A percentile compares a stretch with the other conserved stretches of the same genome.
phyloP scores from a whole-genome alignment of 2,797 vertebrate species.

The Naso thynnoides region DNA sequence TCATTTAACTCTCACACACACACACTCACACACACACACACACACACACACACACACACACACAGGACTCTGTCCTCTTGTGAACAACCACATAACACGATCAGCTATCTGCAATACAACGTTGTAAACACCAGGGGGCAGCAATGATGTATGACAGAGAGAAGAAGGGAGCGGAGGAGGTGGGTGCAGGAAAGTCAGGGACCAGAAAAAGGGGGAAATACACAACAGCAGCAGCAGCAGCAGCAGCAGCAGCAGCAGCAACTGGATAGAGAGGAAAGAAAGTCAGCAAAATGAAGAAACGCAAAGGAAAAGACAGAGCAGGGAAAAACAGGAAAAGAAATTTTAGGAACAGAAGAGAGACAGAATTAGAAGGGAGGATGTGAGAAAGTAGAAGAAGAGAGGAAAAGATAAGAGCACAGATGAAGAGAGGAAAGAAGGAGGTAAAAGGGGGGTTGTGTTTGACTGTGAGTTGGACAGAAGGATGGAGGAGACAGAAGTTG shows the following conservation, averaged over 20 bases:
- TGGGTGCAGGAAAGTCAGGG: too few species aligned
- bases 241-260: too few species aligned
- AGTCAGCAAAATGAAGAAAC: not conserved
- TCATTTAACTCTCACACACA: not conserved
- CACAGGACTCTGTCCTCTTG: too few species aligned
- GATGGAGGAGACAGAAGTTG: not conserved
- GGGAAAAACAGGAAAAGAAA: not conserved
- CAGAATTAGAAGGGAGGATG: too few species aligned
- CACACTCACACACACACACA: not conserved
- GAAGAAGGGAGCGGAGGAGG: too few species aligned
- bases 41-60: not conserved
- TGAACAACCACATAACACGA: not conserved
- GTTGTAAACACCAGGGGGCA: conserved; percentile 64
- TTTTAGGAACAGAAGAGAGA: not conserved
- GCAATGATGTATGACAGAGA: conserved; percentile 23
- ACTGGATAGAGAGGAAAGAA: not conserved
- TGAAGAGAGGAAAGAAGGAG: not conserved
- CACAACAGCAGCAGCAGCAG: too few species aligned
- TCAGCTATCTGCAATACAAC: not conserved
- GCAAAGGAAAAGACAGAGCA: not conserved
- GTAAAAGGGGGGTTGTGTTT: too few species aligned
- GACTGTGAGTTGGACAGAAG: not conserved
- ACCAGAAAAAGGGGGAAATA: too few species aligned
- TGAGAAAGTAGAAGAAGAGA: too few species aligned
- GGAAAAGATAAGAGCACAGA: not conserved